Evolutionary conservation across 2,888 invertebrate species (phyloP).

Genomic region (Sialis fuliginosa): DNA sequence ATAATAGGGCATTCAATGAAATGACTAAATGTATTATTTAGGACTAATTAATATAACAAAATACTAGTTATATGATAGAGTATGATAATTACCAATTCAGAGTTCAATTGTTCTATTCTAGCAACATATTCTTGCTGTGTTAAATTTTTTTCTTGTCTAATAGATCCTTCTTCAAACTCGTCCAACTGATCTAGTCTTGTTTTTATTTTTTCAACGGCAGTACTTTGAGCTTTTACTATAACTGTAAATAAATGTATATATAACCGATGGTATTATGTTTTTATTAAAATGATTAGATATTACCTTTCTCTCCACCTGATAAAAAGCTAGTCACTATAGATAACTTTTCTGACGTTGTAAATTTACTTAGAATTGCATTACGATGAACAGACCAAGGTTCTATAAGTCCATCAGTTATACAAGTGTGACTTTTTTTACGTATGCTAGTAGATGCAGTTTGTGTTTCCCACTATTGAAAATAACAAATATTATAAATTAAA

Average conservation of each 20-base stretch:
- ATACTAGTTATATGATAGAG: too few relatives aligned
- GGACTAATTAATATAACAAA: too few relatives aligned
- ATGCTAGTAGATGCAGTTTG: background rate
- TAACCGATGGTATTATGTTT: background rate
- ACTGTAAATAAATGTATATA: slow-evolving; percentile 33
- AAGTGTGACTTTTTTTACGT: background rate
- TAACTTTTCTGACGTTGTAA: slow-evolving; percentile 84
- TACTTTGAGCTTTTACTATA: slow-evolving; percentile 63
- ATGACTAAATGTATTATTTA: too few relatives aligned
- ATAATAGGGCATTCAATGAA: too few relatives aligned
- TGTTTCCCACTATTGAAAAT: slow-evolving; percentile 1
- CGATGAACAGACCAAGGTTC: slow-evolving; percentile 67
- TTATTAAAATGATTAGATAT: slow-evolving; percentile 7
- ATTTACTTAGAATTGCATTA: slow-evolving; percentile 66
- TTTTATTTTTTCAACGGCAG: slow-evolving; percentile 73
- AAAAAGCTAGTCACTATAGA: slow-evolving; percentile 80
- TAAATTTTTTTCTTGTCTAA: slow-evolving; percentile 73
- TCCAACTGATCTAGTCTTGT: slow-evolving; percentile 85
- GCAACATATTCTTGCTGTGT: slow-evolving; percentile 84
- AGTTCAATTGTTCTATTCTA: slow-evolving; percentile 79
- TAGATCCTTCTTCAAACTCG: slow-evolving; percentile 79
- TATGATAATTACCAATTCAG: slow-evolving; percentile 55
- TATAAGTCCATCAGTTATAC: slow-evolving; percentile 26
- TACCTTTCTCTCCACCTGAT: slow-evolving; percentile 65
- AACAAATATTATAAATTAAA: background rate